Evolutionary conservation across 2,888 invertebrate genomes (phyloP), one percentile per base, ranked within the genome.

Genomic region (Andrena dorsata): DNA sequence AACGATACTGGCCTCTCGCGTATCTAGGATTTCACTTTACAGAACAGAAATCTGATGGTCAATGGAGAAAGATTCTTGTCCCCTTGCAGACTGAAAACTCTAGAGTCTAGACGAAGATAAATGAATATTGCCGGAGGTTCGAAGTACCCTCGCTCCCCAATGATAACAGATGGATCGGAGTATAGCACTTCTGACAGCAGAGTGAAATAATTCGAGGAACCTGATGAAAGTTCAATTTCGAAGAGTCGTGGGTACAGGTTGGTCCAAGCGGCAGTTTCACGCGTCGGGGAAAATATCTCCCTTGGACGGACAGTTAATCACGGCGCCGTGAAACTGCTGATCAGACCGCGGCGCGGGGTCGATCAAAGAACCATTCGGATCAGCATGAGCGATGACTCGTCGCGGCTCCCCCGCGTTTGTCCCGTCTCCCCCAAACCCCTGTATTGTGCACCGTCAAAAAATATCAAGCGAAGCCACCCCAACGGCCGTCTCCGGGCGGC

Each of bases 311-410:
- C 72, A 32, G 69, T 86, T 86, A 86, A 86, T 86, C 82, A 56
- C 60, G 30, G 58, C 51, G 61, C 30, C 28, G 65, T 49, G 73
- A 79, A 82, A 76, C 56, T 84, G 84, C 70, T 82, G 82, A 86
- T 85, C 76, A 58, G 61, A 58, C 66, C 65, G n/a, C 60, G 51
- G 13, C 32, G 53, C 16, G 71, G 70, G 60, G 58, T 20, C 74
- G 70, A 61, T 76, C 73, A 71, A 82, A 75, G 70, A 72, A 64
- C 56, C 51, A 58, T 51, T 16, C 26, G 76, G 65, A 78, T 75
- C 82, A 77, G 41, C 76, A 81, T 86, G 87, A 87, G 56, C 82
- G 76, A 87, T 86, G 87, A 87, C 76, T 87, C 78, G 56, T 49
- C 78, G 76, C 73, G 51, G 66, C 77, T 65, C 81, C 74, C 79